phyloP scores from a whole-genome alignment of 2,888 invertebrate species.

The Polylopha cassiicola region DNA sequence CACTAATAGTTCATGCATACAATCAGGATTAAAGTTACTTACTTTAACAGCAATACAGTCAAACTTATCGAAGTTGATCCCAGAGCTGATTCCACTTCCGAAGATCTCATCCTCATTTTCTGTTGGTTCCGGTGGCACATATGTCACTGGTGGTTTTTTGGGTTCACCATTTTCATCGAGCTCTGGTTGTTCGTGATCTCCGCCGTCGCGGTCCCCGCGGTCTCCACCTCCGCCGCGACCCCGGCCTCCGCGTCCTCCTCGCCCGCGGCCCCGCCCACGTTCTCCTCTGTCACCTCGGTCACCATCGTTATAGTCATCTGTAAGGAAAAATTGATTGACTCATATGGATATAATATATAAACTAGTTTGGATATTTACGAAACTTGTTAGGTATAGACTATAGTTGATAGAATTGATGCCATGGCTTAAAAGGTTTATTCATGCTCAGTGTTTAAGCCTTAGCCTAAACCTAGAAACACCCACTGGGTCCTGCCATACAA shows the following conservation, averaged over 20 bases:
- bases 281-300: conserved; percentile 46
- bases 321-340: too few species aligned
- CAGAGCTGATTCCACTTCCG: conserved; percentile 82
- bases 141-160: conserved; percentile 72
- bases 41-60: conserved; percentile 93
- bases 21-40: conserved; percentile 36
- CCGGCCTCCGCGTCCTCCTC: conserved; percentile 34
- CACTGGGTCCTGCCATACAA: too few species aligned
- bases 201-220: conserved; percentile 27
- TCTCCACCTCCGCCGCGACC: conserved; percentile 30
- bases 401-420: too few species aligned
- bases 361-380: too few species aligned
- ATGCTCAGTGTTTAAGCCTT: too few species aligned
- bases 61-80: conserved; percentile 95
- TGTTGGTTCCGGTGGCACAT: conserved; percentile 84
- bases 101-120: conserved; percentile 84
- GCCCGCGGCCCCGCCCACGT: conserved; percentile 37
- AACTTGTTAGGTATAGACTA: too few species aligned
- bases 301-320: conserved; percentile 36
- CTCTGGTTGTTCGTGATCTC: conserved; percentile 31
- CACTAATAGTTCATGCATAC: background rate
- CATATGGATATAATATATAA: too few species aligned
- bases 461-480: too few species aligned
- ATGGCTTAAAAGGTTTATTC: too few species aligned
- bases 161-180: conserved; percentile 48